A percentile compares a stretch with the other conserved stretches of the same genome.
Conservation (phyloP, 2,888 invertebrate species). For the Anorthoa munda region DNA sequence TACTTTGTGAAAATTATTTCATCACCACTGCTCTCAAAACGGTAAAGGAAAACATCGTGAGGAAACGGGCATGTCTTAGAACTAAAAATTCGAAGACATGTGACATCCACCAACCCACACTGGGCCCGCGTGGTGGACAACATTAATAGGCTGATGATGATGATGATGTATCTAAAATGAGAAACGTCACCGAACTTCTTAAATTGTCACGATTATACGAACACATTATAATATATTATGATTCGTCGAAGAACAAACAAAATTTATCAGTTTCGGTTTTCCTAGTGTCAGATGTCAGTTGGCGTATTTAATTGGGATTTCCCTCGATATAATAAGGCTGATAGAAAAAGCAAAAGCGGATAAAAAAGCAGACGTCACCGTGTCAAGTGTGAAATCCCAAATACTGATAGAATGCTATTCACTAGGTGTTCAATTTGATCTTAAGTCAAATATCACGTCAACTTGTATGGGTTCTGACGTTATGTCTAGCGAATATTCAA, state of each 20-base stretch:
- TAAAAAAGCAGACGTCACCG: conserved; percentile 1
- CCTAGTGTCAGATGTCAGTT: conserved; percentile 21
- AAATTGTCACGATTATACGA: too few relatives aligned
- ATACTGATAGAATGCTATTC: not conserved
- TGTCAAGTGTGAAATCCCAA: not conserved
- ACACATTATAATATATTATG: too few relatives aligned
- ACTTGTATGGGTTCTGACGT: not conserved
- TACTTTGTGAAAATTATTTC: too few relatives aligned
- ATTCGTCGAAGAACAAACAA: not conserved
- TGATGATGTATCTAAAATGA: too few relatives aligned
- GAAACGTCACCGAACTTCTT: too few relatives aligned
- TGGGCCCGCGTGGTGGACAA: too few relatives aligned
- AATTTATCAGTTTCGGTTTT: conserved; percentile 24
- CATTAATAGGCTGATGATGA: too few relatives aligned
- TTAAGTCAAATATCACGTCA: not conserved
- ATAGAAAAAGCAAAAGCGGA: conserved; percentile 5
- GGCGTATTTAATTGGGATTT: conserved; percentile 9
- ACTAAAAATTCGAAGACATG: too few relatives aligned
- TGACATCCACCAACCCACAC: too few relatives aligned
- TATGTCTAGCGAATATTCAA: not conserved
- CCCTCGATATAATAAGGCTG: conserved; percentile 3
- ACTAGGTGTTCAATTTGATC: not conserved
- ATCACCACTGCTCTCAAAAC: too few relatives aligned
- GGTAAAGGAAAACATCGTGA: too few relatives aligned
- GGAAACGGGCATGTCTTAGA: too few relatives aligned